Percentiles rank a stretch among this genome's conserved stretches.
Evolutionary conservation across 2,888 invertebrate genomes (phyloP).

Genomic region (Litoditis marina): DNA sequence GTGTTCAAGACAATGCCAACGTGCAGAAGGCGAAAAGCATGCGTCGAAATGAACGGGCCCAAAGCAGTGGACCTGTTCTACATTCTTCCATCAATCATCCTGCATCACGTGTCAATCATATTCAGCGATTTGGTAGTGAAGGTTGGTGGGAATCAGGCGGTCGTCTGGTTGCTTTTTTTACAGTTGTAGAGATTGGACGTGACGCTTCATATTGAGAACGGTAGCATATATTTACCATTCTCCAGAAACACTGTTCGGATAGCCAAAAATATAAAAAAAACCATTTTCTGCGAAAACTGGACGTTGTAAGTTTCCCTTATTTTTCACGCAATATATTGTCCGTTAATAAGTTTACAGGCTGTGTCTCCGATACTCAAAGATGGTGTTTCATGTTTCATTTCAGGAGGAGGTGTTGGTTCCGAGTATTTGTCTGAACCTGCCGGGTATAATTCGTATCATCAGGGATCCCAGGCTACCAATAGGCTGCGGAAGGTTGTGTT

Average conservation of each 20-base stretch:
- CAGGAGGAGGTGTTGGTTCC: neutral
- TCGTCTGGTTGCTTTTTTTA: no score
- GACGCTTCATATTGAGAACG: no score
- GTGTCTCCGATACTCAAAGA: no score
- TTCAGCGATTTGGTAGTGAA: conserved; percentile 56
- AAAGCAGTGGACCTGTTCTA: conserved; percentile 8
- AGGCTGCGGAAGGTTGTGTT: conserved; percentile 9
- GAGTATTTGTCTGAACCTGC: neutral
- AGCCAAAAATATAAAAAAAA: no score
- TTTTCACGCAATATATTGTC: no score
- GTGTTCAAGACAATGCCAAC: conserved; percentile 39
- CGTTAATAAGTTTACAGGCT: no score
- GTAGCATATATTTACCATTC: no score
- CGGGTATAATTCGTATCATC: neutral
- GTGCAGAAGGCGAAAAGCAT: neutral
- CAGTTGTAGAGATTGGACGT: no score
- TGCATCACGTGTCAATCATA: conserved; percentile 31
- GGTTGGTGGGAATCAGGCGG: conserved; percentile 18
- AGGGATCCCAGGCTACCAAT: neutral
- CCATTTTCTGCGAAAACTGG: no score
- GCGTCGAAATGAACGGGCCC: conserved; percentile 19
- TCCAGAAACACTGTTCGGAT: no score
- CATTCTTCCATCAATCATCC: conserved; percentile 10
- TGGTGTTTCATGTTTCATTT: no score
- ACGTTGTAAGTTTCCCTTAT: no score